Percentiles rank a stretch among this genome's conserved stretches.
phyloP scores from a whole-genome alignment of 1,140 invertebrate species.

The Harpegnathos saltator region DNA sequence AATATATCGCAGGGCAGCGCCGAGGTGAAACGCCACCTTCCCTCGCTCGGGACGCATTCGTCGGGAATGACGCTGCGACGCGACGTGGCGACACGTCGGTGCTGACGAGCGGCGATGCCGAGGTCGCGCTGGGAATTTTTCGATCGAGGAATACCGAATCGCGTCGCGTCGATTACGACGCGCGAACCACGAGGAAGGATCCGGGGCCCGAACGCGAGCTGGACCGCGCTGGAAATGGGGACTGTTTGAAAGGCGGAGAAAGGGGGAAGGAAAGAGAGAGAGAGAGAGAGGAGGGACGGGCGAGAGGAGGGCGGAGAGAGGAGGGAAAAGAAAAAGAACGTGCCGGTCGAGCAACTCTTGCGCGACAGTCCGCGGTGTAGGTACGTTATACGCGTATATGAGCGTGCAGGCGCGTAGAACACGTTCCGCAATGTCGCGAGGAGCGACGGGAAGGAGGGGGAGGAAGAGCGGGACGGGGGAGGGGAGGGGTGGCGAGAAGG shows the following conservation, averaged over 20 bases:
- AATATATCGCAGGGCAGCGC: no score
- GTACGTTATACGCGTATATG: constrained; percentile 66
- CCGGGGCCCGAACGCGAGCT: not conserved
- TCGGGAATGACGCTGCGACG: no score
- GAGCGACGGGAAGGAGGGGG: constrained; percentile 19
- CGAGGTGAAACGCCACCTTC: no score
- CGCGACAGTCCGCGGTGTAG: constrained; percentile 72
- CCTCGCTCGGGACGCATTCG: no score
- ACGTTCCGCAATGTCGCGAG: constrained; percentile 64
- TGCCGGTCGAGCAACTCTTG: constrained; percentile 75
- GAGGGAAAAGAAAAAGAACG: constrained; percentile 63
- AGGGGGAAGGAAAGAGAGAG: constrained; percentile 26
- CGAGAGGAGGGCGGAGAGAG: not conserved
- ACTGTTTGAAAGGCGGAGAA: constrained; percentile 19
- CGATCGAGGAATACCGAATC: constrained; percentile 26
- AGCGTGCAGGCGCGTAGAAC: constrained; percentile 74
- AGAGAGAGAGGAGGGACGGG: not conserved
- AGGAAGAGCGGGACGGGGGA: not conserved
- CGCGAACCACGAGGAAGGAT: not conserved
- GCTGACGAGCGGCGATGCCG: no score
- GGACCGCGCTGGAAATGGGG: constrained; percentile 42
- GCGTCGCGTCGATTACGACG: constrained; percentile 27
- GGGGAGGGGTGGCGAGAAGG: constrained; percentile 30
- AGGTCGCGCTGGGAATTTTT: constrained; percentile 7
- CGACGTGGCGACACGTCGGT: no score